Conservation (phyloP, 2,113 vertebrate species). For the Daboia siamensis region DNA sequence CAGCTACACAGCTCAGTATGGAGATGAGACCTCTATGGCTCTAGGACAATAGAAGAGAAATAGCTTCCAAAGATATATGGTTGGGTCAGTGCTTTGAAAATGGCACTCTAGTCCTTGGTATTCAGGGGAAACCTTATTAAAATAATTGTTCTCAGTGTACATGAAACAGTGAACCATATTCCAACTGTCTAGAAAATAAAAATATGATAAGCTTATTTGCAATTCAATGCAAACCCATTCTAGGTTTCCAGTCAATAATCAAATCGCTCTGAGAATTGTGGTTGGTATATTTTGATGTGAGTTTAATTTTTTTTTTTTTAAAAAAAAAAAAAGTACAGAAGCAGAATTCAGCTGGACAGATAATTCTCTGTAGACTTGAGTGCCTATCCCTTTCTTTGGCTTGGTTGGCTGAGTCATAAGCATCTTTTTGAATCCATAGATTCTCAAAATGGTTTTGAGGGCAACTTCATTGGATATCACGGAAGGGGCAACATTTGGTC, state of each 20-base stretch:
- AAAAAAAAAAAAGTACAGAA: background rate
- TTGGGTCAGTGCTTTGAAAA: background rate
- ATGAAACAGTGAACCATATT: background rate
- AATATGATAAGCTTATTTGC: background rate
- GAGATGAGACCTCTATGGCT: background rate
- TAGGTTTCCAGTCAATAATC: background rate
- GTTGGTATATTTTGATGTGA: background rate
- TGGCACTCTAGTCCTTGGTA: background rate
- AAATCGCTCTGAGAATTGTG: background rate
- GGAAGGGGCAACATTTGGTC: background rate
- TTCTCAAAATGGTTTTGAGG: background rate
- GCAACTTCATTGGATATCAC: background rate
- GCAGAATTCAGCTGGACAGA: background rate
- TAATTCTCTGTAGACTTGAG: background rate
- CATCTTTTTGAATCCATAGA: background rate
- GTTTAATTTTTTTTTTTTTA: background rate
- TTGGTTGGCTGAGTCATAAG: background rate
- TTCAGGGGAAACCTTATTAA: background rate
- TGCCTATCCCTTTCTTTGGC: background rate
- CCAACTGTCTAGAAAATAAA: background rate
- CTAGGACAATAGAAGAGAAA: background rate
- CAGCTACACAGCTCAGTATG: background rate
- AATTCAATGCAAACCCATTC: background rate
- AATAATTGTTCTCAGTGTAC: background rate
- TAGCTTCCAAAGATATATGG: background rate